Percentiles rank a stretch among this genome's conserved stretches.
Conservation (phyloP, 2,888 invertebrate species). For the Latheticus oryzae region DNA sequence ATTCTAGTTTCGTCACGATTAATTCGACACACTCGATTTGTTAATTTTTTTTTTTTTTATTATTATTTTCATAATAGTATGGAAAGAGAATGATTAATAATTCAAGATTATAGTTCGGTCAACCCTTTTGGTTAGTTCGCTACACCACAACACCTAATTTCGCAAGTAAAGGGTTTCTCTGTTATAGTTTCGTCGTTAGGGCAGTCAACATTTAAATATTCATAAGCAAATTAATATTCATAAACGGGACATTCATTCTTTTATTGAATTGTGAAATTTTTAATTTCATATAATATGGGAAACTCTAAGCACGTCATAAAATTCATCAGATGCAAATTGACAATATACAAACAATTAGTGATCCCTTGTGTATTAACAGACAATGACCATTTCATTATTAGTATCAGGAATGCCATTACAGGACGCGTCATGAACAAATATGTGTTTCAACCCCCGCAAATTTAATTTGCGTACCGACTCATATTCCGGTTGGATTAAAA, state of each 20-base stretch:
- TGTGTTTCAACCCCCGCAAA: constrained; percentile 60
- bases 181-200: constrained; percentile 25
- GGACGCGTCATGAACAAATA: constrained; percentile 60
- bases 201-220: constrained; percentile 36
- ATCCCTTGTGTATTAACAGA: constrained; percentile 63
- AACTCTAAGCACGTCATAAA: constrained; percentile 51
- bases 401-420: constrained; percentile 64
- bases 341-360: constrained; percentile 66
- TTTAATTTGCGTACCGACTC: constrained; percentile 61
- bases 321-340: constrained; percentile 65
- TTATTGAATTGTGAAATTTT: constrained; percentile 54
- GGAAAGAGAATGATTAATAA: constrained; percentile 18
- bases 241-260: constrained; percentile 42
- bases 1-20: constrained; percentile 57
- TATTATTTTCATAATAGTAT: constrained; percentile 13
- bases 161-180: constrained; percentile 27
- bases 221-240: constrained; percentile 39
- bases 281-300: constrained; percentile 47
- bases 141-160: constrained; percentile 11
- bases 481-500: constrained; percentile 58
- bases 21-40: constrained; percentile 55
- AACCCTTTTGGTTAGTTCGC: constrained; percentile 31
- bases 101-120: constrained; percentile 18
- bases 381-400: constrained; percentile 65
- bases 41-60: constrained; percentile 27